phyloP scores from a whole-genome alignment of 2,113 vertebrate species.

The Poeciliopsis occidentalis region DNA sequence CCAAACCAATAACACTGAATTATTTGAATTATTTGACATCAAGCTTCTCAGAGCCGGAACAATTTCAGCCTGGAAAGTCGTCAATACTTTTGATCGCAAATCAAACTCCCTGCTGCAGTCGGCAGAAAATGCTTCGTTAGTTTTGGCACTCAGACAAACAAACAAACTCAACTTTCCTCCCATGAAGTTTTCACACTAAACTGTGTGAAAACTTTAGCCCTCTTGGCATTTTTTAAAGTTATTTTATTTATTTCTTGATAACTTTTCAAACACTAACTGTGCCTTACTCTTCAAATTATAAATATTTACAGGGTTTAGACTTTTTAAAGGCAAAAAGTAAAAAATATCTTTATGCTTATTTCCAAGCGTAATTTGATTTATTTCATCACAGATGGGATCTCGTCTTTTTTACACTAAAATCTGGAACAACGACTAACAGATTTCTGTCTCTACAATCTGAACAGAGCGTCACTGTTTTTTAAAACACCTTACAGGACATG shows the following conservation, averaged over 20 bases:
- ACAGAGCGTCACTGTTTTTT: conserved; percentile 13
- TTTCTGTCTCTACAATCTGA: conserved; percentile 2
- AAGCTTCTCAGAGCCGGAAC: conserved; percentile 49
- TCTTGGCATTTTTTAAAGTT: not conserved
- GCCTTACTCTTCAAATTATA: conserved; percentile 18
- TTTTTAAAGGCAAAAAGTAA: conserved; percentile 8
- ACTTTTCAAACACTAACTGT: not conserved
- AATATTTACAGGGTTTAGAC: conserved; percentile 42
- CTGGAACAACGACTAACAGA: not conserved
- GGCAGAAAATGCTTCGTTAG: conserved; percentile 38
- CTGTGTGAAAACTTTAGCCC: conserved; percentile 29
- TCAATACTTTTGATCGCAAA: conserved; percentile 5
- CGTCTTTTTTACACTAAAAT: conserved; percentile 23
- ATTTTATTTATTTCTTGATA: conserved; percentile 9
- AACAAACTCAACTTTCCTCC: conserved; percentile 17
- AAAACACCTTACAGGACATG: conserved; percentile 14
- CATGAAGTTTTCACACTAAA: conserved; percentile 64
- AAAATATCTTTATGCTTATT: conserved; percentile 3
- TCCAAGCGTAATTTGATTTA: not conserved
- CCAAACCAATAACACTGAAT: conserved; percentile 56
- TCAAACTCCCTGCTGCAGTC: not conserved
- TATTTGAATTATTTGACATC: conserved; percentile 57
- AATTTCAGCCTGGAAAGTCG: not conserved
- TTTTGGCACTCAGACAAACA: conserved; percentile 42
- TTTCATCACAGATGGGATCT: not conserved